Conservation (phyloP, 2,113 vertebrate species). For the Halichoeres trimaculatus region DNA sequence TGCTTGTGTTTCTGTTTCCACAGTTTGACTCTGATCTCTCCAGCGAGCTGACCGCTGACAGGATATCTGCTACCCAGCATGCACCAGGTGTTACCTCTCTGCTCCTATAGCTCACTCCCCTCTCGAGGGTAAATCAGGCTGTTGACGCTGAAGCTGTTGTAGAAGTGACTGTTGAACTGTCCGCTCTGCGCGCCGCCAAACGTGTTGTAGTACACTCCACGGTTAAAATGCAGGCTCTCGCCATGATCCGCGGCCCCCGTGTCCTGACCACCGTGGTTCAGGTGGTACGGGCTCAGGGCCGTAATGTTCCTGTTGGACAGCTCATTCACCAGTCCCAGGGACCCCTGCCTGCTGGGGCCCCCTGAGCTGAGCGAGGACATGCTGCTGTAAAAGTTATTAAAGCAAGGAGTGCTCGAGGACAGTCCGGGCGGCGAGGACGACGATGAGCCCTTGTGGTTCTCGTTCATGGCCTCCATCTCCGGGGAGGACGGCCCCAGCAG, state of each 20-base stretch:
- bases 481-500: slow-evolving; percentile 87
- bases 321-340: slow-evolving; percentile 84
- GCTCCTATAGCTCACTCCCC: slow-evolving; percentile 89
- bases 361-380: slow-evolving; percentile 86
- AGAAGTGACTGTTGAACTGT: slow-evolving; percentile 91
- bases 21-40: slow-evolving; percentile 16
- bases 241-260: slow-evolving; percentile 77
- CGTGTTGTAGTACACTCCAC: slow-evolving; percentile 90
- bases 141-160: slow-evolving; percentile 95
- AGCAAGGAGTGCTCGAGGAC: slow-evolving; percentile 84
- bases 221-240: slow-evolving; percentile 84
- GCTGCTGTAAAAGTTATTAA: slow-evolving; percentile 92
- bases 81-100: slow-evolving; percentile 16
- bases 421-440: slow-evolving; percentile 80
- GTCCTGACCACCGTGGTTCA: slow-evolving; percentile 61
- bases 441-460: slow-evolving; percentile 83
- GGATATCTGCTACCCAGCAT: background rate
- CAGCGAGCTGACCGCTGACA: background rate
- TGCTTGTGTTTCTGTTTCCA: slow-evolving; percentile 35
- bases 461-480: slow-evolving; percentile 83
- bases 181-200: slow-evolving; percentile 87
- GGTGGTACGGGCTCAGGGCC: slow-evolving; percentile 82
- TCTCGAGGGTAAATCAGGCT: slow-evolving; percentile 94
- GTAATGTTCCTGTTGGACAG: slow-evolving; percentile 85
- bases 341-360: slow-evolving; percentile 73